These are phyloP conservation scores for Beris chalybata DNA, from an alignment of 2,888 invertebrate genomes.

Conservation along the genomic window DNA sequence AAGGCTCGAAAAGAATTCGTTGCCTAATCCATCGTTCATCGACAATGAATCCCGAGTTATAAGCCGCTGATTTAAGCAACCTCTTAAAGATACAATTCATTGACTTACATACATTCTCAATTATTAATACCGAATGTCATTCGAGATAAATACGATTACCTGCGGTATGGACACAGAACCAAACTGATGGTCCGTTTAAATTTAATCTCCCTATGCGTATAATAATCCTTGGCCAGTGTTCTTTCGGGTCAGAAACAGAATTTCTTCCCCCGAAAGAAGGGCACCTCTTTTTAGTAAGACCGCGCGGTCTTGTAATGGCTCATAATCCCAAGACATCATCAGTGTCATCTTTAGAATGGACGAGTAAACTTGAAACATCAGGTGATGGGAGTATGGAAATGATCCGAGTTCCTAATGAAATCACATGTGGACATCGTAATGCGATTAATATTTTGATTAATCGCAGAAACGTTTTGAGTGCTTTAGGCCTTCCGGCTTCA, in stretches of 20 bases:
- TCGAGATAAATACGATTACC: slow-evolving; percentile 37
- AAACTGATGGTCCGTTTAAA: slow-evolving; percentile 37
- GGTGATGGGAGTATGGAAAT: background rate
- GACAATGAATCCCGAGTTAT: background rate
- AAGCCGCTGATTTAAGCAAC: background rate
- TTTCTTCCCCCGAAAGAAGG: too few relatives aligned
- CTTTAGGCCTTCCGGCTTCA: too few relatives aligned
- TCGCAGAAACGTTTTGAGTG: background rate
- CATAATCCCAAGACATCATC: too few relatives aligned
- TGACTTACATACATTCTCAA: slow-evolving; percentile 37
- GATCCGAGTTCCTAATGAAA: background rate
- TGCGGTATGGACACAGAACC: slow-evolving; percentile 26
- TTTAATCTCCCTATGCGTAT: slow-evolving; percentile 32
- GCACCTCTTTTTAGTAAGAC: too few relatives aligned
- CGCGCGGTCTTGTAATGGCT: too few relatives aligned
- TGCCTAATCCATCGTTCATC: background rate
- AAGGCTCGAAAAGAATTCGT: background rate
- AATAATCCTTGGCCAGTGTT: slow-evolving; percentile 25
- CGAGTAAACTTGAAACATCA: too few relatives aligned
- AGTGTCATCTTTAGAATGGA: too few relatives aligned
- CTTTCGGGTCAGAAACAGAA: too few relatives aligned
- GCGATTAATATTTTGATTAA: slow-evolving; percentile 16
- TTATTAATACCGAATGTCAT: slow-evolving; percentile 37
- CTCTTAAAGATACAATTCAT: slow-evolving; percentile 34
- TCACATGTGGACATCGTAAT: slow-evolving; percentile 9